phyloP scores from a whole-genome alignment of 2,113 vertebrate species.

The Elanus axillaris region DNA sequence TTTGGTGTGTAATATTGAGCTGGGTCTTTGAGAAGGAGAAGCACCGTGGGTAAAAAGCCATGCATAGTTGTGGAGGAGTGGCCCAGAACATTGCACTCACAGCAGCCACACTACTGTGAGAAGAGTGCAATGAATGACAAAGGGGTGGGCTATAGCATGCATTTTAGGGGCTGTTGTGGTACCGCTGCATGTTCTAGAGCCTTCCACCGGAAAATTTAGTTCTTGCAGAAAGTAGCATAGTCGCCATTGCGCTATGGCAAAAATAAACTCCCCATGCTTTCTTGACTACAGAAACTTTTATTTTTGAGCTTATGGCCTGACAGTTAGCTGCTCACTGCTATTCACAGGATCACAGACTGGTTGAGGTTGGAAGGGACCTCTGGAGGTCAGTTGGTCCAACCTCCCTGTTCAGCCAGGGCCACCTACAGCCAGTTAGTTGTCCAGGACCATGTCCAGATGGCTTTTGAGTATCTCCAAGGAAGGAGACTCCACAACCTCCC shows the following conservation, averaged over 20 bases:
- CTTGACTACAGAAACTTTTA: neutral
- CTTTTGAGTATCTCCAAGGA: neutral
- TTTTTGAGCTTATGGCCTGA: neutral
- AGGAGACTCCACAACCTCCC: rapidly evolving
- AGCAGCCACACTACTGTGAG: neutral
- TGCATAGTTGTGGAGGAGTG: neutral
- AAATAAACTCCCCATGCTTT: neutral
- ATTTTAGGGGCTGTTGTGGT: neutral
- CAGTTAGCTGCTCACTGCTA: neutral
- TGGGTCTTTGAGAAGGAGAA: neutral
- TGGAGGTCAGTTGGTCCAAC: neutral
- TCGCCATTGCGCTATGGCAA: neutral
- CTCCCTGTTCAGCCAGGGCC: neutral
- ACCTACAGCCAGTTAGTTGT: neutral
- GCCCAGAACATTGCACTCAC: neutral
- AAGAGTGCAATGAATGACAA: neutral
- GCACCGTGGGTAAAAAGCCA: neutral
- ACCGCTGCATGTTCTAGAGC: neutral
- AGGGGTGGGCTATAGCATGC: neutral
- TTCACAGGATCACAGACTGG: neutral
- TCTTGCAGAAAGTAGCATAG: neutral
- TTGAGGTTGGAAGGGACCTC: neutral
- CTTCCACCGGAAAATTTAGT: neutral
- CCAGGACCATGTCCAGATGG: rapidly evolving
- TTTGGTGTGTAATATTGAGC: neutral